Evolutionary conservation across 2,888 invertebrate species (phyloP).

Genomic region (Rhagophthalmus giganteus): DNA sequence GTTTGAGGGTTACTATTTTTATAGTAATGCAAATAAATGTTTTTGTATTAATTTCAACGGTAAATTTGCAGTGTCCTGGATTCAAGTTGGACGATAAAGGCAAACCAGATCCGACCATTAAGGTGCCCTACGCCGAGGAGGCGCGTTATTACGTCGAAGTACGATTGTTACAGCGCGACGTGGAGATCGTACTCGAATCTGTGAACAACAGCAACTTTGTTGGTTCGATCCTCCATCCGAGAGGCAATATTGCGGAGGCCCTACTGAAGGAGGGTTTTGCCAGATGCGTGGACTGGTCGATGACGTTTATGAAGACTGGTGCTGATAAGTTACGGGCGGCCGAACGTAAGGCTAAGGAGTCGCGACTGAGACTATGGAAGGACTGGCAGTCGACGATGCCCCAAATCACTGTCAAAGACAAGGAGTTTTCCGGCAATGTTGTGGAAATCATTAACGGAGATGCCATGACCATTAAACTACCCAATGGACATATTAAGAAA

Average conservation of each 20-base stretch:
- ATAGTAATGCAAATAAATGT: no score
- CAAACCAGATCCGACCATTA: slow-evolving; percentile 67
- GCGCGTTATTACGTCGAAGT: slow-evolving; percentile 93
- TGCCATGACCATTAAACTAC: slow-evolving; percentile 81
- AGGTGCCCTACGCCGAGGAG: slow-evolving; percentile 80
- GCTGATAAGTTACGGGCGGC: slow-evolving; percentile 82
- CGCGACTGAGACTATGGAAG: slow-evolving; percentile 85
- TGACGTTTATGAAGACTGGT: slow-evolving; percentile 76
- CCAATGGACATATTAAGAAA: slow-evolving; percentile 80
- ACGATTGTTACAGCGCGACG: slow-evolving; percentile 86
- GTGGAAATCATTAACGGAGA: slow-evolving; percentile 94
- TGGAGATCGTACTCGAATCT: slow-evolving; percentile 88
- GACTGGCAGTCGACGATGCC: slow-evolving; percentile 81
- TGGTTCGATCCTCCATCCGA: slow-evolving; percentile 91
- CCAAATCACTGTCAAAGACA: slow-evolving; percentile 74
- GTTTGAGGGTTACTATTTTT: no score
- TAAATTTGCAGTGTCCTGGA: slow-evolving; percentile 68
- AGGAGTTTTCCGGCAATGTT: slow-evolving; percentile 80
- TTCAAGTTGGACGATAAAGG: slow-evolving; percentile 77
- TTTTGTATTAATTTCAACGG: no score
- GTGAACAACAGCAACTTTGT: slow-evolving; percentile 92
- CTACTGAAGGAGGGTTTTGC: slow-evolving; percentile 85
- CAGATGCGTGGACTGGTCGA: slow-evolving; percentile 91
- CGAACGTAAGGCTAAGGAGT: slow-evolving; percentile 86
- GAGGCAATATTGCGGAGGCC: slow-evolving; percentile 91